Conservation (phyloP, 2,888 invertebrate species). For the Anaspis maculata region DNA sequence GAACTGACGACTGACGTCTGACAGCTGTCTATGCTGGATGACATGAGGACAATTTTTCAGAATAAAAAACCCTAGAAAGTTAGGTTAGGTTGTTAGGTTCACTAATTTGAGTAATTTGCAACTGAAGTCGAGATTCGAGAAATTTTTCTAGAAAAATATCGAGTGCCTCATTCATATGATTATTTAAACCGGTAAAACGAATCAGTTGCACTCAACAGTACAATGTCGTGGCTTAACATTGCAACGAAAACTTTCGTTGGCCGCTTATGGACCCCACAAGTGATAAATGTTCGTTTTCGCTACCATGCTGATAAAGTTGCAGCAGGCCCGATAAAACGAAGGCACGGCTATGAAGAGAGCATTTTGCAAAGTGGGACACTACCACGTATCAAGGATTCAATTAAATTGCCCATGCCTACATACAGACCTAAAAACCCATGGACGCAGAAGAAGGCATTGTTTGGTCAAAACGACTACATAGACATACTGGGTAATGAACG, state of each 20-base stretch:
- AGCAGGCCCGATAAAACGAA: slow-evolving; percentile 52
- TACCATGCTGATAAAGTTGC: slow-evolving; percentile 56
- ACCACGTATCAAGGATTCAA: slow-evolving; percentile 52
- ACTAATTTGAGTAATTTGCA: too few relatives aligned
- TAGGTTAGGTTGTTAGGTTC: too few relatives aligned
- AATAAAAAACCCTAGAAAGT: too few relatives aligned
- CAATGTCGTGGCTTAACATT: not conserved
- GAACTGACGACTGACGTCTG: too few relatives aligned
- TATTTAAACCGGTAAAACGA: too few relatives aligned
- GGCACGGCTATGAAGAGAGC: slow-evolving; percentile 65
- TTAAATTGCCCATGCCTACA: slow-evolving; percentile 54
- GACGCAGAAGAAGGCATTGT: slow-evolving; percentile 68
- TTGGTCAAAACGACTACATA: slow-evolving; percentile 96
- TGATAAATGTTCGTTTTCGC: slow-evolving; percentile 45
- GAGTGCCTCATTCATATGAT: too few relatives aligned
- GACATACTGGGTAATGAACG: slow-evolving; percentile 85
- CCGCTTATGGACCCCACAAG: slow-evolving; percentile 33
- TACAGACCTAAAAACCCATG: slow-evolving; percentile 70
- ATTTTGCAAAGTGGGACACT: slow-evolving; percentile 59
- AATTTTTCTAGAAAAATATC: too few relatives aligned
- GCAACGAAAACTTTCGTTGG: not conserved
- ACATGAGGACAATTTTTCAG: too few relatives aligned
- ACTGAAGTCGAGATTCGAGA: too few relatives aligned
- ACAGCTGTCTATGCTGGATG: too few relatives aligned
- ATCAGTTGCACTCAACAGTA: too few relatives aligned